Evolutionary conservation across 2,113 vertebrate genomes (phyloP), one percentile per base, ranked within the genome.

Genomic region (Ctenomys sociabilis): DNA sequence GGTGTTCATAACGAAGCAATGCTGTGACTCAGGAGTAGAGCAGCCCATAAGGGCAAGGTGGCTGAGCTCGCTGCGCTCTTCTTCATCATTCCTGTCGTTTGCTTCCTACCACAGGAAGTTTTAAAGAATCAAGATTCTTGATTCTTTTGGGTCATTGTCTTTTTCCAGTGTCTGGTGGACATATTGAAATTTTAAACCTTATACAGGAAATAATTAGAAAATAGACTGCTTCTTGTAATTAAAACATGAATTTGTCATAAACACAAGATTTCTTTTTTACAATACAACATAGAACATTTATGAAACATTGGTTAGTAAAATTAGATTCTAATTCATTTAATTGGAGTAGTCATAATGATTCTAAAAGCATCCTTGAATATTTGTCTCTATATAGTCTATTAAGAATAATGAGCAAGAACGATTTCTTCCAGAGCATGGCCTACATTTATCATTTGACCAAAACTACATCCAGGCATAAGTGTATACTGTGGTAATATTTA

Each of bases 301-400:
- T 85, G 68, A 78, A 95, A 57, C 9, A 5, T 77, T 86, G 35
- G 5, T 94, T 96, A 61, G n/a, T 90, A 87, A 95, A 96, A 91
- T 64, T 52, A 84, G 24, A 24, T 63, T 43, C 3, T 52, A 40
- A 78, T 84, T 87, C 28, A 35, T 63, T 52, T 81, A 61, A 28
- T 93, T n/a, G 64, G 12, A 91, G 84, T 37, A 86, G 22, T 84
- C 59, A 52, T 0, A 87, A 22, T 75, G 45, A 95, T 86, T 95
- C 59, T 95, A 54, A 93, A 90, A 73, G 2, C 54, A 57, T 73
- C 30, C 52, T 80, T 83, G 11, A 1, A 35, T 68, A 84, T 94
- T 86, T 90, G 43, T 90, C 49, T 64, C 54, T 64, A 24, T 13
- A 37, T 35, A 14, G 3, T 59, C 2, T 73, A 30, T 87, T 73